Base-by-base conservation (phyloP, 2,888 invertebrate genomes). In the Endomychus coccineus region DNA sequence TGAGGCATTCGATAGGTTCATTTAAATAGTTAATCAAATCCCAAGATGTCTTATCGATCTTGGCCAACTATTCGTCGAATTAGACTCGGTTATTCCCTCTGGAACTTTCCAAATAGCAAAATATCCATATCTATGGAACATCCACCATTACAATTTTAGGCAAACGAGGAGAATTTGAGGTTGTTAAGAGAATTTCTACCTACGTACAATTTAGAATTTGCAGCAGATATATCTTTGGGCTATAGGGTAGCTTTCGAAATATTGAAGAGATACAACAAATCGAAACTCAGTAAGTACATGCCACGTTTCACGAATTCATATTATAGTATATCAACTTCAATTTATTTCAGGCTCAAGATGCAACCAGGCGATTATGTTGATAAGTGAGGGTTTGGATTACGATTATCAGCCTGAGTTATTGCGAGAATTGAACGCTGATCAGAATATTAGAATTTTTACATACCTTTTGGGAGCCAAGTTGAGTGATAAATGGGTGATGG, bases 381-480 rank as follows among this genome's bases (percentile, higher is more conserved):
- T 98, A 51, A 95, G 96, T 9, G 98, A 98, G 67, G 96, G 96
- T 11, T 87, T 96, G 7, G 94, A 96, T 25, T 89, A 91, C 58
- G 86, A 83, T 57, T 92, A 84, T 67, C 80, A 88, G 58, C 53
- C 49, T 11, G 84, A 89, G 52, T 78, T 94, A 34, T 97, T 97
- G 64, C 77, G 86, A 56, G 71, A 74, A 43, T 86, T 83, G 67
- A 97, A 95, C 66, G 81, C 83, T 79, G 71, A 49, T 19, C 32
- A 49, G 23, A 34, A 78, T 34, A 89, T 95, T 31, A 75, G 98
- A 50, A 84, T 99, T 49, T 98, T 98, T 70, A 96, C 97, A 28
- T 98, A 94, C 73, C 75, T 97, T 59, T 90, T 99, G 66, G 96
- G 96, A 10, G 55, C 55, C 1, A 55, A 56, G 33, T 79, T 82